Base-by-base conservation (phyloP, 2,797 vertebrate species). In the Apodemus agrarius region DNA sequence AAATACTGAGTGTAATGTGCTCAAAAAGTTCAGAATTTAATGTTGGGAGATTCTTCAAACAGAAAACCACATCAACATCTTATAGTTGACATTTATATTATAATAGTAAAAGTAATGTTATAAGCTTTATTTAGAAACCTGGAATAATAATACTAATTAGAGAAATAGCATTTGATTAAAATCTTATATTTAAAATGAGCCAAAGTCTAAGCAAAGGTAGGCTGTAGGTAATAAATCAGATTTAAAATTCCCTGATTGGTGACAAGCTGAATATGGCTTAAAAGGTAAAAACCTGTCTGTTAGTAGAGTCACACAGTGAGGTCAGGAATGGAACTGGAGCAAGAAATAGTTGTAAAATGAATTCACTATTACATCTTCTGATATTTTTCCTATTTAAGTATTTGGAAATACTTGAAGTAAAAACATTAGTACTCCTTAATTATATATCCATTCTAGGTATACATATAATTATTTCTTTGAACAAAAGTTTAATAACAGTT, bases 381-480 rank as follows among this genome's bases (percentile, higher is more conserved):
- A 67, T 8, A 65, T 13, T 72, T 93, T 61, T 90, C 76, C 89
- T 40, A 37, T 91, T 67, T 84, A 89, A 52, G 4, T 1, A 34
- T 90, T 89, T 86, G 43, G 7, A 87, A 90, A 17, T 49, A 90
- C 43, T 92, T 29, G 94, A 84, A 21, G 5, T 46, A 93, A 79
- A 95, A 79, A 81, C 69, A 83, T 79, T 21, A 92, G 14, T 12
- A n/a, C 3, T 14, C 81, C 8, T 96, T 90, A 93, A 93, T 96
- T 95, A 85, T 72, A 86, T 76, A 83, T 80, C 1, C 3, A 63
- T 80, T 84, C 67, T 78, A 61, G 9, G 26, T 83, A 94, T 91
- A 92, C 67, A 80, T 40, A 1, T 54, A 93, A 95, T 95, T 96
- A 90, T 96, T 92, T 96, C 24, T 96, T 29, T 9, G 52, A 96